Evolutionary conservation across 2,888 invertebrate species (phyloP).

Genomic region (Coenonympha glycerion): DNA sequence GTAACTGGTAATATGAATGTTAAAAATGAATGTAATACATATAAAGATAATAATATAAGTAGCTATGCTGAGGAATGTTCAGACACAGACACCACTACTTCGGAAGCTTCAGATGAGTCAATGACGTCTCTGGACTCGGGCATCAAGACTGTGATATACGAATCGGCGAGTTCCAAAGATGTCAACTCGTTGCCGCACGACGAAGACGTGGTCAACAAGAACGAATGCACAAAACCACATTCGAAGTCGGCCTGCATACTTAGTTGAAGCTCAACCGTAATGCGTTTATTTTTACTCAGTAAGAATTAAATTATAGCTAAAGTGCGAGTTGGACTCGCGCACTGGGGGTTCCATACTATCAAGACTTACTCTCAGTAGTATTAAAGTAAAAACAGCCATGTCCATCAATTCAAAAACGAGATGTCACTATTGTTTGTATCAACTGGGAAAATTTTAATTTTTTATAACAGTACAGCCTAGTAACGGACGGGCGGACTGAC

Average conservation of each 20-base stretch:
- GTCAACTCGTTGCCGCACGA: conserved; percentile 12
- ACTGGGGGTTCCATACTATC: too few relatives aligned
- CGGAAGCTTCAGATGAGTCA: conserved; percentile 23
- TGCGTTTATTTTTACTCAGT: not conserved
- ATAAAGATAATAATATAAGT: not conserved
- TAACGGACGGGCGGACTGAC: too few relatives aligned
- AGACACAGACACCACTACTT: conserved; percentile 4
- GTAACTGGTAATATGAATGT: not conserved
- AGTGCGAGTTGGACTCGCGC: too few relatives aligned
- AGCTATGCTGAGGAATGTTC: conserved; percentile 1
- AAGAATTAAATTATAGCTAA: too few relatives aligned
- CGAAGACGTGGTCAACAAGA: conserved; percentile 12
- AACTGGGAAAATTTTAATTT: too few relatives aligned
- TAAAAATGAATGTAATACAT: not conserved
- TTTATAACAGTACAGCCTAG: too few relatives aligned
- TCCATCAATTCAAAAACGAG: too few relatives aligned
- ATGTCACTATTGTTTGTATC: too few relatives aligned
- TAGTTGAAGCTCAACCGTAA: conserved; percentile 5
- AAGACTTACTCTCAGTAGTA: too few relatives aligned
- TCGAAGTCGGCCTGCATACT: conserved; percentile 25
- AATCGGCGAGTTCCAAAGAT: conserved; percentile 25
- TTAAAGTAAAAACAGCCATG: too few relatives aligned
- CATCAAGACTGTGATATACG: conserved; percentile 38
- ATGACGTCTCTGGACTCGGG: conserved; percentile 33
- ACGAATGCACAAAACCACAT: conserved; percentile 7